A percentile compares a stretch with the other conserved stretches of the same genome.
These are phyloP conservation scores for Ailurus styani DNA, from an alignment of 2,113 vertebrate genomes.

Conservation along the genomic window DNA sequence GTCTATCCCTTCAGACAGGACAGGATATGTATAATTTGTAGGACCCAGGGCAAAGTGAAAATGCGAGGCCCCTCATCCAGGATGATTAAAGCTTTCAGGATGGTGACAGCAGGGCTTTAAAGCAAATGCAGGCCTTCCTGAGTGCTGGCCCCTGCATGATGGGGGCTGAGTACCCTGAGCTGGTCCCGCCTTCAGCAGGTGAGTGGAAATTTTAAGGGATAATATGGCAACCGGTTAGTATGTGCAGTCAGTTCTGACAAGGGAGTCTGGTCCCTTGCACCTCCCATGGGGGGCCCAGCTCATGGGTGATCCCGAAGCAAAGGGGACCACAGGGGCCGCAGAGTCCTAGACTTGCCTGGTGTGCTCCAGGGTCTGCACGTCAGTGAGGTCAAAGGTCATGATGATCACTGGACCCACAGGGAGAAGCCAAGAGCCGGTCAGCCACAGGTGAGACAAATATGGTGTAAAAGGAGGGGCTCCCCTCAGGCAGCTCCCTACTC, in stretches of 20 bases:
- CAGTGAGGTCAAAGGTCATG: constrained; percentile 84
- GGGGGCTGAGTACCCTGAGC: no score
- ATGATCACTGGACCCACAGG: constrained; percentile 79
- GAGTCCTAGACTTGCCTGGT: constrained; percentile 84
- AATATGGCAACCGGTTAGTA: no score
- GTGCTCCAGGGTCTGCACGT: constrained; percentile 87
- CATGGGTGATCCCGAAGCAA: background rate
- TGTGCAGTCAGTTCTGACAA: background rate
- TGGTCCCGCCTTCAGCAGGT: background rate
- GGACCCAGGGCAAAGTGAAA: background rate
- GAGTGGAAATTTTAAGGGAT: background rate
- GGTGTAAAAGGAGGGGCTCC: background rate
- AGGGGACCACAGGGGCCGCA: accelerated
- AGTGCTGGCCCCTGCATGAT: accelerated
- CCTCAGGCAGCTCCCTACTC: background rate
- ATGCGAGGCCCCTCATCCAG: background rate
- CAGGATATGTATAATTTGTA: background rate
- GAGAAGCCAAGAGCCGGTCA: background rate
- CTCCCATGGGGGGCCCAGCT: no score
- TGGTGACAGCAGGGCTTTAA: background rate
- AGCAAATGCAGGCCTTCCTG: accelerated
- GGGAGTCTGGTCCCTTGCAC: background rate
- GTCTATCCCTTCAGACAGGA: background rate
- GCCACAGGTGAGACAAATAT: background rate
- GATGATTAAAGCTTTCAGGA: background rate